Conservation (phyloP, 1,140 invertebrate genomes). For the Drosophila orena region DNA sequence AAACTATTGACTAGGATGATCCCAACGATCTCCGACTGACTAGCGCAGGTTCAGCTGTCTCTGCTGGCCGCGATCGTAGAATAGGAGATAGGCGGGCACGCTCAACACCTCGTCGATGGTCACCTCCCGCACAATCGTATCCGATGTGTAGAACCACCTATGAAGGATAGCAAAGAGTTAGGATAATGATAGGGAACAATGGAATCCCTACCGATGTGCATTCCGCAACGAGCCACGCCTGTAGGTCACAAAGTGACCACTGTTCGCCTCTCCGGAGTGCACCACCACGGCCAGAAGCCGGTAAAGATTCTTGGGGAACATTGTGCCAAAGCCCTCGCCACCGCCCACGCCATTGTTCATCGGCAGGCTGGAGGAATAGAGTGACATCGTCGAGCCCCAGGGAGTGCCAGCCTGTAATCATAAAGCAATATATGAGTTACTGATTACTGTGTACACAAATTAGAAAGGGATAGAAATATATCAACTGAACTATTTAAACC, state of each 20-base stretch:
- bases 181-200: background rate
- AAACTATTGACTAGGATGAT: conserved; percentile 17
- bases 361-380: conserved; percentile 80
- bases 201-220: conserved; percentile 85
- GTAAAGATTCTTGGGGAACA: conserved; percentile 87
- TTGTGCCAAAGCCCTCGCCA: conserved; percentile 74
- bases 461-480: conserved; percentile 5
- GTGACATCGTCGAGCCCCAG: conserved; percentile 82
- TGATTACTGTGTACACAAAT: background rate
- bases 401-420: conserved; percentile 74
- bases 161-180: background rate
- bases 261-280: conserved; percentile 93
- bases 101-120: conserved; percentile 88
- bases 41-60: conserved; percentile 74
- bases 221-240: conserved; percentile 89
- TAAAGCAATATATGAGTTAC: background rate
- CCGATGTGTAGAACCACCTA: conserved; percentile 89
- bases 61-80: conserved; percentile 87
- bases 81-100: conserved; percentile 88
- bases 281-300: conserved; percentile 94
- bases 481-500: no score
- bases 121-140: conserved; percentile 89
- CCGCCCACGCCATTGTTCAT: conserved; percentile 71
- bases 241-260: conserved; percentile 97
- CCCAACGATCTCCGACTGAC: conserved; percentile 11